phyloP scores from a whole-genome alignment of 2,113 vertebrate species.

The Lucifuga dentata region DNA sequence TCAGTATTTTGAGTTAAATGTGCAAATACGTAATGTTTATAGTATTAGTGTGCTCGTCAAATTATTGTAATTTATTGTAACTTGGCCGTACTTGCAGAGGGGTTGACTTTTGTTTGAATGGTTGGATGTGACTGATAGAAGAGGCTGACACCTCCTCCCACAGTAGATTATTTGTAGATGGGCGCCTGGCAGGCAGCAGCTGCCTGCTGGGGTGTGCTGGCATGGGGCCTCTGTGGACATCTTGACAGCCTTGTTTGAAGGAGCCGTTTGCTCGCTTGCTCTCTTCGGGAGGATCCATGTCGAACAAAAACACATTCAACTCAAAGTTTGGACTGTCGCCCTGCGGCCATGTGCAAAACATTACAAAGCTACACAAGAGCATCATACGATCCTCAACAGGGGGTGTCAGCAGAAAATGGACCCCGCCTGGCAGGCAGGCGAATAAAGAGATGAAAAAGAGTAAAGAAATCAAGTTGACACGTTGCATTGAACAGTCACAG shows the following conservation, averaged over 20 bases:
- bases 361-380: conserved; percentile 74
- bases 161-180: conserved; percentile 72
- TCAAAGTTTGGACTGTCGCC: conserved; percentile 68
- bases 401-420: conserved; percentile 46
- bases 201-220: conserved; percentile 70
- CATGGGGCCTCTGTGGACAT: conserved; percentile 56
- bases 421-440: conserved; percentile 47
- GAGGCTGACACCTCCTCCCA: conserved; percentile 62
- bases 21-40: too few relatives aligned
- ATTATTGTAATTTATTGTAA: conserved; percentile 9
- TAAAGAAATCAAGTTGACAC: conserved; percentile 37
- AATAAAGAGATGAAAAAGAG: conserved; percentile 41
- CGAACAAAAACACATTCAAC: conserved; percentile 79
- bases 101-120: conserved; percentile 14
- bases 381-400: conserved; percentile 70
- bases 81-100: conserved; percentile 15
- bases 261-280: conserved; percentile 52
- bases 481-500: conserved; percentile 25
- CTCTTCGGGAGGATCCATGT: conserved; percentile 67
- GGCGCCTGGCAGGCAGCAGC: conserved; percentile 74
- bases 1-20: too few relatives aligned
- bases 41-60: too few relatives aligned
- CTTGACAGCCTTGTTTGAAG: conserved; percentile 71
- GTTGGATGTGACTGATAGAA: conserved; percentile 30
- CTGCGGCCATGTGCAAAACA: conserved; percentile 74